phyloP scores from a whole-genome alignment of 2,113 vertebrate species.

The Lepus timidus region DNA sequence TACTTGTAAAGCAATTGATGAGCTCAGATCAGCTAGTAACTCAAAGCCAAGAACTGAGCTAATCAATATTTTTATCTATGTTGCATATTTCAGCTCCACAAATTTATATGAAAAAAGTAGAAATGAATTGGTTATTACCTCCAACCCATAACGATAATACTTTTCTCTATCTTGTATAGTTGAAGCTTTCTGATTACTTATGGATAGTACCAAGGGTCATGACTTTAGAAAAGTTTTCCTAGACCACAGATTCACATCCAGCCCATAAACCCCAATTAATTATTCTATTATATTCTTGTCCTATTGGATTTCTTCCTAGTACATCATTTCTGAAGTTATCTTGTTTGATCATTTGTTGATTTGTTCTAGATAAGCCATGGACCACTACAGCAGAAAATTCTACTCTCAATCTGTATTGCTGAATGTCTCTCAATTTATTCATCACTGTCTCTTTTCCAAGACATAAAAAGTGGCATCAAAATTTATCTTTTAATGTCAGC shows the following conservation, averaged over 20 bases:
- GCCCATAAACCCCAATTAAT: not conserved
- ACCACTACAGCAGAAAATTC: not conserved
- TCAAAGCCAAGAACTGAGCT: not conserved
- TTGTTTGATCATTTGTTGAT: not conserved
- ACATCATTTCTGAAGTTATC: not conserved
- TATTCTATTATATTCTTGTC: not conserved
- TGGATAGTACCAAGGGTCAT: not conserved
- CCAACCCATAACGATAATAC: not conserved
- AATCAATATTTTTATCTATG: not conserved
- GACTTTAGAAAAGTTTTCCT: not conserved
- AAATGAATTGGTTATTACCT: not conserved
- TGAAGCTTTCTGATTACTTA: not conserved
- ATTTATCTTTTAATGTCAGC: not conserved
- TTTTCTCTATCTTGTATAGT: not conserved
- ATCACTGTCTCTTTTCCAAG: not conserved
- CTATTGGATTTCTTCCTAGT: not conserved
- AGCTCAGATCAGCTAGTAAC: not conserved
- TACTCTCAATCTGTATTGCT: not conserved
- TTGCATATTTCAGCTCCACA: not conserved
- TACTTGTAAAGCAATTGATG: not conserved
- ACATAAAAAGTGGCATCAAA: not conserved
- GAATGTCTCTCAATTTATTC: not conserved
- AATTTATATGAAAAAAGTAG: not conserved
- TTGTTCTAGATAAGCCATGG: not conserved
- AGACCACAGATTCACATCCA: not conserved